Conservation (phyloP, 2,797 vertebrate species). For the Acipenser oxyrinchus region DNA sequence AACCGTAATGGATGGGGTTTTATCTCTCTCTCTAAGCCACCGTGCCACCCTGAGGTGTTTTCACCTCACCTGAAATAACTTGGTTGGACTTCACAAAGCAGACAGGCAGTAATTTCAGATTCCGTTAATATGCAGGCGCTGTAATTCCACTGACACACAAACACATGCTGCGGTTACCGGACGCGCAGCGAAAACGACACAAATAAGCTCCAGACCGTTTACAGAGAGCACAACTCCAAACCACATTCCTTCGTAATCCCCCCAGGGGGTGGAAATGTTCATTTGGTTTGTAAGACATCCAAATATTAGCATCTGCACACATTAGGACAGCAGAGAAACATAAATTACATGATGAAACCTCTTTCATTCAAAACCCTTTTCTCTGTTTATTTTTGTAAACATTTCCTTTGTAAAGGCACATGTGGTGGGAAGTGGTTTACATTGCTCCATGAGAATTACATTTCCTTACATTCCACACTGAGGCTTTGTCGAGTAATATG, state of each 20-base stretch:
- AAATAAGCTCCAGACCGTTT: constrained; percentile 36
- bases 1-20: neutral
- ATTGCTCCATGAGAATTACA: constrained; percentile 32
- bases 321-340: constrained; percentile 14
- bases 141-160: constrained; percentile 37
- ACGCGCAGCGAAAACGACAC: constrained; percentile 18
- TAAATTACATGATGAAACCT: constrained; percentile 20
- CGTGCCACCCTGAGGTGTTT: neutral
- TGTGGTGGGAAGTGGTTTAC: constrained; percentile 35
- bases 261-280: constrained; percentile 24
- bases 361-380: constrained; percentile 35
- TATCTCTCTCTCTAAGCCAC: too few species aligned
- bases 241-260: constrained; percentile 18
- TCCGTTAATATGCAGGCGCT: constrained; percentile 28
- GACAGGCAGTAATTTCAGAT: constrained; percentile 33
- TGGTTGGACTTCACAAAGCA: constrained; percentile 20
- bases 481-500: constrained; percentile 40
- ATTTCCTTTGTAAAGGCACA: constrained; percentile 35
- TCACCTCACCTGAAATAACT: constrained; percentile 31
- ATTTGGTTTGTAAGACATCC: constrained; percentile 28
- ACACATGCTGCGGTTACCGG: constrained; percentile 27
- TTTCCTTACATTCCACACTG: constrained; percentile 25
- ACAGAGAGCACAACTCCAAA: constrained; percentile 15
- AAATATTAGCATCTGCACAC: constrained; percentile 34
- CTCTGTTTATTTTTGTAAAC: constrained; percentile 48